phyloP scores from a whole-genome alignment of 1,140 invertebrate species.

The Trissolcus basalis region DNA sequence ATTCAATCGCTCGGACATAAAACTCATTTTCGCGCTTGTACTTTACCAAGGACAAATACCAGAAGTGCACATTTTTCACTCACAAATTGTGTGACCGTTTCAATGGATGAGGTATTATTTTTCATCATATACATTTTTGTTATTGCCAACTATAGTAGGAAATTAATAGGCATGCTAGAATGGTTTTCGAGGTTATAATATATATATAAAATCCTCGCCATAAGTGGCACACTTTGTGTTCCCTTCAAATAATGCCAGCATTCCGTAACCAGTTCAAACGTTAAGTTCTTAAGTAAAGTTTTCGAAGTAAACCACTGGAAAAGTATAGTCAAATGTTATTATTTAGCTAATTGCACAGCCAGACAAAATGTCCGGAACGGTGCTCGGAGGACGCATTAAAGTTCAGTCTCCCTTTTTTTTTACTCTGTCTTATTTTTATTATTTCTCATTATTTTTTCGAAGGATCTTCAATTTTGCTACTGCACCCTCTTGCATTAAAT shows the following conservation, averaged over 20 bases:
- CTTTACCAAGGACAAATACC: too few relatives aligned
- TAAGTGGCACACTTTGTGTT: conserved; percentile 38
- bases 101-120: too few relatives aligned
- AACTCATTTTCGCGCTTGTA: not conserved
- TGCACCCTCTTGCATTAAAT: too few relatives aligned
- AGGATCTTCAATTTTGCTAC: too few relatives aligned
- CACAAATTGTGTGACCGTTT: too few relatives aligned
- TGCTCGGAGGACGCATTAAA: conserved; percentile 7
- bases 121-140: too few relatives aligned
- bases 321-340: conserved; percentile 29
- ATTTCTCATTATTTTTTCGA: not conserved
- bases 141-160: conserved; percentile 26
- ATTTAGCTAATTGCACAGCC: conserved; percentile 40
- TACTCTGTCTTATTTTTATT: not conserved
- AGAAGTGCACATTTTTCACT: too few relatives aligned
- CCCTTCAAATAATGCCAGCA: conserved; percentile 32
- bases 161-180: conserved; percentile 40
- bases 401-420: not conserved
- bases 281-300: conserved; percentile 44
- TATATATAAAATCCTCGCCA: conserved; percentile 10
- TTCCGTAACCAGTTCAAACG: conserved; percentile 30
- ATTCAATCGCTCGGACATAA: not conserved
- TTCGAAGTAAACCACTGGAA: conserved; percentile 36
- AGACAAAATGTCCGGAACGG: conserved; percentile 30
- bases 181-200: conserved; percentile 40